Evolutionary conservation across 2,113 vertebrate species (phyloP), one percentile per base, ranked within the genome.

Genomic region (Andinoacara biseriatus): DNA sequence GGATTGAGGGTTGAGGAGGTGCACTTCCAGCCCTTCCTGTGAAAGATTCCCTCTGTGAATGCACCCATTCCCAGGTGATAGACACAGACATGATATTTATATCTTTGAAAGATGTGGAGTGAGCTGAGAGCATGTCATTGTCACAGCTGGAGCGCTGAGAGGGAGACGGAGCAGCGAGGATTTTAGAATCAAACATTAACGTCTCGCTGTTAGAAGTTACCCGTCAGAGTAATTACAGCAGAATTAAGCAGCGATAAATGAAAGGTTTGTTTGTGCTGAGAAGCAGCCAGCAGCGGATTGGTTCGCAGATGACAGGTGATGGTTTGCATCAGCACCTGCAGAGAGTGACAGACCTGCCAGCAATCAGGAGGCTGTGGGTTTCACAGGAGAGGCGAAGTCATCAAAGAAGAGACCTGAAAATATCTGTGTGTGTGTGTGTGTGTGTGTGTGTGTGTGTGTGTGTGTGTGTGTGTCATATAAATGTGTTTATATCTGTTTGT

Each of bases 51-150:
- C 6, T 52, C 0, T 29, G 40, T 49, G 63, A 8, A 69, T 20
- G 43, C 9, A 13, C 65, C 0, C 4, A 5, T 10, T 69, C 49
- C 65, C 65, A 52, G 43, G 43, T 69, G 65, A 52, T 7, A 20
- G 60, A 10, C 60, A 13, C 33, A 22, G 60, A 62, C 10, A 46
- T 31, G 65, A 69, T 69, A 31, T 52, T 52, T 52, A 29, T 31
- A 69, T 69, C 65, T 52, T 20, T 69, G 65, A 69, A 43, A 69
- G 65, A 69, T 69, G 65, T 69, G 65, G 17, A 69, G 65, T 10
- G 24, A 69, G 43, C 65, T 52, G 65, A 26, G 43, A 31, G 24
- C 15, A 17, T 52, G 65, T 0, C 65, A 0, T 52, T 10, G 5
- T 49, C 65, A 69, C 40, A 69, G 43, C 65, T 69, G 65, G 65